Conservation (phyloP, 2,113 vertebrate species). For the Castor canadensis region DNA sequence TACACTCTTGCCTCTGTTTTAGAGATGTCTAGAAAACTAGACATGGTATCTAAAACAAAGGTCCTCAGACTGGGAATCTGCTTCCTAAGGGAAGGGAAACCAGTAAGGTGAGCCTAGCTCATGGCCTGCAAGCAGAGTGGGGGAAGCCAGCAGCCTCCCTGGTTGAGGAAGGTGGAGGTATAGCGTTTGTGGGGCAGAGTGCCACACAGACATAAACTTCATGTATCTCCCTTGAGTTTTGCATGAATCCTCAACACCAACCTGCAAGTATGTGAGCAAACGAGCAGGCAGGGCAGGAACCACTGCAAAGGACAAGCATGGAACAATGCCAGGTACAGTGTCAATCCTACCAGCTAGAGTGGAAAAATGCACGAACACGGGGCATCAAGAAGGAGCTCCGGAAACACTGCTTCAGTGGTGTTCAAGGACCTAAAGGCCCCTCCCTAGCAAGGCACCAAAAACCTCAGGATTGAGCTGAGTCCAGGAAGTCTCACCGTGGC, state of each 20-base stretch:
- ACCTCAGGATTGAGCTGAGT: not conserved
- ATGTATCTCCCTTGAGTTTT: not conserved
- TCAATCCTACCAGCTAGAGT: not conserved
- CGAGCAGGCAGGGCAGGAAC: not conserved
- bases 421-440: not conserved
- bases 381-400: not conserved
- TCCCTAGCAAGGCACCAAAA: not conserved
- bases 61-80: not conserved
- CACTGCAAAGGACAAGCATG: not conserved
- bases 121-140: not conserved
- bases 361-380: rapidly evolving
- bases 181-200: not conserved
- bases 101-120: rapidly evolving
- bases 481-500: not conserved
- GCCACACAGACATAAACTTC: not conserved
- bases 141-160: too few species aligned
- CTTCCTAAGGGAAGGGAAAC: not conserved
- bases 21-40: not conserved
- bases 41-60: not conserved
- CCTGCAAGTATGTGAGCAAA: not conserved
- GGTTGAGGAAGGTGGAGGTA: not conserved
- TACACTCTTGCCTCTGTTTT: not conserved
- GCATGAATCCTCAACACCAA: not conserved
- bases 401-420: not conserved
- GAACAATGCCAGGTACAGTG: not conserved